Percentiles rank a stretch among this genome's conserved stretches.
Conservation (phyloP, 2,888 invertebrate genomes). For the Dinocampus coccinellae region DNA sequence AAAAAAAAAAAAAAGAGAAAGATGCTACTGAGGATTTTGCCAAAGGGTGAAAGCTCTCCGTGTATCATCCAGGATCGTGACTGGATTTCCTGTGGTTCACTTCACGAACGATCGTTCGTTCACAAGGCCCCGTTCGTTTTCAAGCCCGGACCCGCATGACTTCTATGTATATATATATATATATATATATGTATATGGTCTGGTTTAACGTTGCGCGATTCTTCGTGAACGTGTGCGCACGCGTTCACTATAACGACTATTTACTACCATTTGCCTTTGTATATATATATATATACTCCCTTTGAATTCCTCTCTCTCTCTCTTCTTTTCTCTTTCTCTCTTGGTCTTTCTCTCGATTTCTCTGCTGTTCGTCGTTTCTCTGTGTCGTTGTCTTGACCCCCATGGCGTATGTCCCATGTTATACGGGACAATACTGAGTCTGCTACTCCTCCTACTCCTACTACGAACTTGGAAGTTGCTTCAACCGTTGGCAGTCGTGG, state of each 20-base stretch:
- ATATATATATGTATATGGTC: conserved; percentile 15
- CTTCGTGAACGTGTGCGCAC: conserved; percentile 11
- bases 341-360: not conserved
- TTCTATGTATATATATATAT: conserved; percentile 7
- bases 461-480: not conserved
- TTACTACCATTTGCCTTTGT: not conserved
- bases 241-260: conserved; percentile 1
- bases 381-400: conserved; percentile 29
- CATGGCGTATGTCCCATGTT: conserved; percentile 23
- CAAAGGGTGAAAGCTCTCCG: conserved; percentile 42
- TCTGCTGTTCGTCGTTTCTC: conserved; percentile 11
- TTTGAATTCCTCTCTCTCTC: not conserved
- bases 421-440: conserved; percentile 19
- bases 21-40: conserved; percentile 31
- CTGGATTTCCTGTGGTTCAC: conserved; percentile 32
- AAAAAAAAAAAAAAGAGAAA: not conserved
- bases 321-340: not conserved
- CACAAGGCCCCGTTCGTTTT: conserved; percentile 15
- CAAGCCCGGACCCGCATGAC: conserved; percentile 16
- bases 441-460: conserved; percentile 25
- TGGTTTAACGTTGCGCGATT: conserved; percentile 15
- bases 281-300: not conserved
- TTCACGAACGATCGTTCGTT: conserved; percentile 20
- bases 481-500: not conserved
- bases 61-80: conserved; percentile 30